phyloP scores from a whole-genome alignment of 2,888 invertebrate species.

The Rhamnusium bicolor region DNA sequence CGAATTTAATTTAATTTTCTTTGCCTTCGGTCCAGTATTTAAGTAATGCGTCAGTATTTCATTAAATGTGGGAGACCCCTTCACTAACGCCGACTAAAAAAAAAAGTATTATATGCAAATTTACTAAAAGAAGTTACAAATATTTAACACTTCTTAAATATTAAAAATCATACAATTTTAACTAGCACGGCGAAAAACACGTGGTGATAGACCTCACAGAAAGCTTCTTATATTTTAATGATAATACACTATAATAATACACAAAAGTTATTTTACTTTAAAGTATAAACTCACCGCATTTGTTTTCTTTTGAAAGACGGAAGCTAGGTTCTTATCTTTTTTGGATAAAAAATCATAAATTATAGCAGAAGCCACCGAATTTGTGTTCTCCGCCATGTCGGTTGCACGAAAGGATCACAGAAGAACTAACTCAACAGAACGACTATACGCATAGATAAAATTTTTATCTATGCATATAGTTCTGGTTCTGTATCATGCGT shows the following conservation, averaged over 20 bases:
- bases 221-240: conserved; percentile 19
- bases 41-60: conserved; percentile 77
- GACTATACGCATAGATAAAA: too few species aligned
- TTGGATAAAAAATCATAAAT: conserved; percentile 79
- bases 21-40: conserved; percentile 72
- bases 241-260: conserved; percentile 73
- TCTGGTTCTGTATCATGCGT: too few species aligned
- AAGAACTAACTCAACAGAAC: not conserved
- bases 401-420: not conserved
- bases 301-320: conserved; percentile 80
- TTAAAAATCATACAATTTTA: not conserved
- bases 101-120: not conserved
- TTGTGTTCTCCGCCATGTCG: conserved; percentile 69
- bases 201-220: conserved; percentile 11
- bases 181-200: conserved; percentile 28
- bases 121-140: not conserved
- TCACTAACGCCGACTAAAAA: conserved; percentile 75
- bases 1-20: conserved; percentile 59
- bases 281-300: conserved; percentile 72
- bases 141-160: not conserved
- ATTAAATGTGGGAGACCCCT: conserved; percentile 78
- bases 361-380: conserved; percentile 72
- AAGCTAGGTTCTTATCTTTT: conserved; percentile 79
- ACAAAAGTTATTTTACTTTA: not conserved
- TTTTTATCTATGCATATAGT: too few species aligned